A percentile compares a stretch with the other conserved stretches of the same genome.
Conservation (phyloP, 2,113 vertebrate genomes). For the Baryphthengus martii region DNA sequence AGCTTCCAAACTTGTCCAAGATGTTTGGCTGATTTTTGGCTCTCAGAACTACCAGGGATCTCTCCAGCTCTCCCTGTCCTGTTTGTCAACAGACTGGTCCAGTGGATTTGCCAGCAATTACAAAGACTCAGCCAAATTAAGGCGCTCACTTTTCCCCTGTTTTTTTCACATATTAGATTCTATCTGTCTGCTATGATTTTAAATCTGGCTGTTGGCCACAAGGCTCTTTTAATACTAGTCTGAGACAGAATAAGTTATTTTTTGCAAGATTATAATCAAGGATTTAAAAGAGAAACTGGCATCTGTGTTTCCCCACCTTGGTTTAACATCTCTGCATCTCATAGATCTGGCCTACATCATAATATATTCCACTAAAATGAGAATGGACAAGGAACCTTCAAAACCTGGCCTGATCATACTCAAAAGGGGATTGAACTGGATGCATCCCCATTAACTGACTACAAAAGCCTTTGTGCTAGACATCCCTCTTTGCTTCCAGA, state of each 20-base stretch:
- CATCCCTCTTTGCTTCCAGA: neutral
- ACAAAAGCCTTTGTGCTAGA: neutral
- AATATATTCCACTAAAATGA: neutral
- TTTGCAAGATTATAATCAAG: neutral
- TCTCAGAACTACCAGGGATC: neutral
- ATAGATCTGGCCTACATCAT: neutral
- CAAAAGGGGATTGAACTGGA: neutral
- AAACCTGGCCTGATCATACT: neutral
- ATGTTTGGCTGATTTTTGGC: neutral
- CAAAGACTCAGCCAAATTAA: neutral
- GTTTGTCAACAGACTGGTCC: neutral
- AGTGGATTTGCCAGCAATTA: neutral
- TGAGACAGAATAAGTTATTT: neutral
- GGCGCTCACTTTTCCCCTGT: fast-evolving
- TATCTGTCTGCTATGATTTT: neutral
- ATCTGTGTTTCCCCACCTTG: neutral
- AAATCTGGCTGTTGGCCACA: neutral
- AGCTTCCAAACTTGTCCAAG: neutral
- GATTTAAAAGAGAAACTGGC: neutral
- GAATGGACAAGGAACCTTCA: neutral
- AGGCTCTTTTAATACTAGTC: neutral
- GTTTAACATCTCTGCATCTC: neutral
- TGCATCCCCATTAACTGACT: neutral
- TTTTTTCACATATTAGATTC: neutral
- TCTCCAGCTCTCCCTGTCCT: neutral